Conservation (phyloP, 2,113 vertebrate species). For the Falcunculus frontatus region DNA sequence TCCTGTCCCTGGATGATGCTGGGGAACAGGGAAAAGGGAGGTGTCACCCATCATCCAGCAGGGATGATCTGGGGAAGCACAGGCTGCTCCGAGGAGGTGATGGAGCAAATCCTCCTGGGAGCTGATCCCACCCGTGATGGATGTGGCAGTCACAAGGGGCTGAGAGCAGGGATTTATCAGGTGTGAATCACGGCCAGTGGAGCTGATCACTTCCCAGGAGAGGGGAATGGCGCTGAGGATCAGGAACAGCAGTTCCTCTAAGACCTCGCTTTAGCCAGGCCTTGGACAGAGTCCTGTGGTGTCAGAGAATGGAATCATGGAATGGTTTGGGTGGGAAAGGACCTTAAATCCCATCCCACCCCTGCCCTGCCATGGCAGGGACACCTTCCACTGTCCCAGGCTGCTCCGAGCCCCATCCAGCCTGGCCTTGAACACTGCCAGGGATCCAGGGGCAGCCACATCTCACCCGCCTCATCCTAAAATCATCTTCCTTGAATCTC, state of each 20-base stretch:
- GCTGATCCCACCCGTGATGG: neutral
- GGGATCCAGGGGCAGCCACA: neutral
- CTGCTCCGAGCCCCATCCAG: rapidly evolving
- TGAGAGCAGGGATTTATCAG: neutral
- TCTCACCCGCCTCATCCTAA: neutral
- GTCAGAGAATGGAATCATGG: neutral
- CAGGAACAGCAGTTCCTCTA: neutral
- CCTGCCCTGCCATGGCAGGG: neutral
- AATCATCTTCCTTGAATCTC: neutral
- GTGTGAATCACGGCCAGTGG: rapidly evolving
- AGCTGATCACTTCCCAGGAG: neutral
- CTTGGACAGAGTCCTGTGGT: neutral
- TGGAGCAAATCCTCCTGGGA: neutral
- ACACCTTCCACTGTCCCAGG: neutral
- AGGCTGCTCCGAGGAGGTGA: neutral
- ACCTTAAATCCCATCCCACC: neutral
- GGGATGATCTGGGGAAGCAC: neutral
- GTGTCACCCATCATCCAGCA: neutral
- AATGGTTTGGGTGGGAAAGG: neutral
- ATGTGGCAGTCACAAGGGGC: neutral
- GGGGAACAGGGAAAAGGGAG: neutral
- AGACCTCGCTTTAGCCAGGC: neutral
- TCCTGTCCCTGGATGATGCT: rapidly evolving
- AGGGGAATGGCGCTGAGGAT: neutral
- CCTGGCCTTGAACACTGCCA: neutral